Conservation (phyloP, 2,888 invertebrate species). For the Pomacea canaliculata region DNA sequence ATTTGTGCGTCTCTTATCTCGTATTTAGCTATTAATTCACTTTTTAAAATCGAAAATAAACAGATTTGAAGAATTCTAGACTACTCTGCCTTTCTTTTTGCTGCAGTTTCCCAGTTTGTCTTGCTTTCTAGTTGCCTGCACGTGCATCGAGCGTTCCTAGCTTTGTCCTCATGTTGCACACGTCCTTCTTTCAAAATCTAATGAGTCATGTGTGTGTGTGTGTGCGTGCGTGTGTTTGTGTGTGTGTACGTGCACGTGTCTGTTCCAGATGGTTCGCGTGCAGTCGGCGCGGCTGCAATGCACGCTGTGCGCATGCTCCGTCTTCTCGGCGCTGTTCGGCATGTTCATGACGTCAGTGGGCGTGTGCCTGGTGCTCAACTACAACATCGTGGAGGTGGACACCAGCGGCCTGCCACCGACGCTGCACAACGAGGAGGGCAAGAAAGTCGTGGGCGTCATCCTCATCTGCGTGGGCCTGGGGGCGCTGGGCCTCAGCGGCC, state of each 20-base stretch:
- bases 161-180: too few species aligned
- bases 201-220: background rate
- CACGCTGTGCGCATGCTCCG: conserved; percentile 56
- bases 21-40: too few species aligned
- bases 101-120: too few species aligned
- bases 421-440: conserved; percentile 56
- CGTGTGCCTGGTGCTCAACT: conserved; percentile 58
- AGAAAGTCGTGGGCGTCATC: conserved; percentile 57
- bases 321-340: conserved; percentile 58
- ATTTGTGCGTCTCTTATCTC: too few species aligned
- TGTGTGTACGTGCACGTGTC: background rate
- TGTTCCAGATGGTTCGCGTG: conserved; percentile 55
- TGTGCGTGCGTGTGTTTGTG: background rate
- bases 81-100: too few species aligned
- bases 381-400: conserved; percentile 51
- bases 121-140: too few species aligned
- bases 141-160: too few species aligned
- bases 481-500: conserved; percentile 48
- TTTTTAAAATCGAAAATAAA: too few species aligned
- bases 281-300: conserved; percentile 55
- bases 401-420: conserved; percentile 53
- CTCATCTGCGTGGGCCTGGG: conserved; percentile 51
- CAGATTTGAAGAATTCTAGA: too few species aligned
- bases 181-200: too few species aligned
- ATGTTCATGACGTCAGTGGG: conserved; percentile 59